Base-by-base conservation (phyloP, 2,113 vertebrate species). In the Hiodon tergisus region DNA sequence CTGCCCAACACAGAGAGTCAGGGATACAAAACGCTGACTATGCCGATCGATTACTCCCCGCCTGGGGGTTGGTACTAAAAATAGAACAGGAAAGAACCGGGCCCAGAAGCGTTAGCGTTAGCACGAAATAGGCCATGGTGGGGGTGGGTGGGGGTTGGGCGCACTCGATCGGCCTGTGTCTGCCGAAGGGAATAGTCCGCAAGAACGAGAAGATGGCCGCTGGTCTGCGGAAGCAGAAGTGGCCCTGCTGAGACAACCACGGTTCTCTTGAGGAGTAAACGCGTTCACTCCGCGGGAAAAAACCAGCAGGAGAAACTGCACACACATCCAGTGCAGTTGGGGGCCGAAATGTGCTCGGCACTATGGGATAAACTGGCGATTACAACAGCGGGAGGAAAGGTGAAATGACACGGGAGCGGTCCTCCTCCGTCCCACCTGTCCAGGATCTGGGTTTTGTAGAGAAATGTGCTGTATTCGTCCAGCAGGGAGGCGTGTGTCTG, bases 401-500 rank as follows among this genome's bases (percentile, higher is more conserved):
- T 11, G 11, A 57, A 11, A 11, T 11, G 11, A 11, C 11, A 2
- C 31, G 31, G 31, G 31, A 31, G 31, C 31, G 31, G 61, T 2
- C 13, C 14, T 63, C 14, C 6, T 71, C 31, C 50, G 17, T 79
- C 77, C 31, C 91, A 98, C 97, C 95, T 95, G 74, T 93, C 89
- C 11, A 90, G 79, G 10, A 86, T 81, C 73, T 90, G 83, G n/a
- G 79, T 90, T 79, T 83, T 83, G 51, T 98, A 95, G 47, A 93
- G 87, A 50, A 92, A 92, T 79, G 89, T 93, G 89, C 91, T 99
- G 83, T 97, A 98, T 48, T 89, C 87, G 47, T 98, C 96, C 81
- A 99, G 91, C 68, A 96, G 83, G 4, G 88, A 80, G 68, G 94
- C 92, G 0, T 98, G 95, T 3, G 94, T 98, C 85, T 98, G 94